Evolutionary conservation across 2,888 invertebrate genomes (phyloP), one percentile per base, ranked within the genome.

Genomic region (Ennomos erosarius): DNA sequence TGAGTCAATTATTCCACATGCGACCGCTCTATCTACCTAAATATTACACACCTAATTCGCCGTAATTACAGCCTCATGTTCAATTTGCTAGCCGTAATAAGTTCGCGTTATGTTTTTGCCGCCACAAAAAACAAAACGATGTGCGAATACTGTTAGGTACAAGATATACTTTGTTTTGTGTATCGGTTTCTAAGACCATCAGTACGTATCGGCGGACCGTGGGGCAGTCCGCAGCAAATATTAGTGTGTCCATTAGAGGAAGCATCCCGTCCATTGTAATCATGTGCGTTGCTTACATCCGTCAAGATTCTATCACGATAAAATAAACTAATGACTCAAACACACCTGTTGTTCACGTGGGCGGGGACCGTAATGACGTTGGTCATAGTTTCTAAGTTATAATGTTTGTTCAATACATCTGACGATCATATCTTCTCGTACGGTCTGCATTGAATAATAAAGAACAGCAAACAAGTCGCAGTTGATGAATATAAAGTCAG

Each of bases 251-350:
- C 85, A 90, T 90, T 88, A 89, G 78, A 82, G 80, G 88, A 86
- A 85, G 87, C 84, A 85, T 76, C 78, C 75, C 80, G 81, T 75
- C 84, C 70, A 84, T 86, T 88, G 87, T 89, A 84, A 83, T 84
- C 80, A 81, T 83, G 85, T 83, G 80, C 77, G 78, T 76, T 82
- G 84, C 79, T 78, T 78, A 84, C 86, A 84, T 87, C 85, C 84
- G 81, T 90, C 88, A 88, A 90, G 90, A 91, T 91, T 75, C 73
- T 86, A 90, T 91, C 90, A 78, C 70, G 73, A 77, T 80, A 81
- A 80, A 85, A 84, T 83, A 86, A 88, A 87, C 82, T 87, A 87
- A 88, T 88, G 85, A 90, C 82, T 84, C 78, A 80, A 85, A 83
- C 82, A 82, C 87, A 84, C 81, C 83, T 86, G 87, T 84, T 78